A percentile compares a stretch with the other conserved stretches of the same genome.
Conservation (phyloP, 2,888 invertebrate genomes). For the Himalopsyche japonica region DNA sequence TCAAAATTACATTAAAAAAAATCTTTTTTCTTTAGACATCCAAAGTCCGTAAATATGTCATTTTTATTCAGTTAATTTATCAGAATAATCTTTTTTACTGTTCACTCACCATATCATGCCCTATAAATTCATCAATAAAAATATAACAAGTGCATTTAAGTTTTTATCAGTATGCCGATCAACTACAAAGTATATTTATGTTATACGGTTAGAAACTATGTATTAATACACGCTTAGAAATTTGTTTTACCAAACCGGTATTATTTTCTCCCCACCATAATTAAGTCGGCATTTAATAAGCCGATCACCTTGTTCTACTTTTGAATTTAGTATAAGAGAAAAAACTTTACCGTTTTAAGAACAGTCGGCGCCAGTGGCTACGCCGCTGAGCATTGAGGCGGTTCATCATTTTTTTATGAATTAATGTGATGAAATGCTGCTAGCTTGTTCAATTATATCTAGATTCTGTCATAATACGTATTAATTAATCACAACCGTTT, state of each 20-base stretch:
- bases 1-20: too few relatives aligned
- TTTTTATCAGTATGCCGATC: too few relatives aligned
- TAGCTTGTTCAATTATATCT: too few relatives aligned
- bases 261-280: background rate
- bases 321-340: conserved; percentile 27
- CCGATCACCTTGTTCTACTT: conserved; percentile 34
- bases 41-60: too few relatives aligned
- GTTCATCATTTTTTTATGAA: background rate
- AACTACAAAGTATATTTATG: background rate
- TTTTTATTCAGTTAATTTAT: too few relatives aligned
- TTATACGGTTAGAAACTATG: background rate
- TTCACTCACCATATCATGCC: too few relatives aligned
- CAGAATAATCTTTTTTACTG: too few relatives aligned
- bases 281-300: background rate
- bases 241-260: background rate
- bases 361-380: conserved; percentile 15
- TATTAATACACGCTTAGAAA: background rate
- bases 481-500: too few relatives aligned
- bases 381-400: background rate
- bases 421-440: background rate
- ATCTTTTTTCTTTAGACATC: too few relatives aligned
- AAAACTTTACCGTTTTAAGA: conserved; percentile 27
- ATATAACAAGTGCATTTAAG: too few relatives aligned
- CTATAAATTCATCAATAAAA: too few relatives aligned
- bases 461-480: background rate